Evolutionary conservation across 2,797 vertebrate species (phyloP).

Genomic region (Alcedo quadribrachys): DNA sequence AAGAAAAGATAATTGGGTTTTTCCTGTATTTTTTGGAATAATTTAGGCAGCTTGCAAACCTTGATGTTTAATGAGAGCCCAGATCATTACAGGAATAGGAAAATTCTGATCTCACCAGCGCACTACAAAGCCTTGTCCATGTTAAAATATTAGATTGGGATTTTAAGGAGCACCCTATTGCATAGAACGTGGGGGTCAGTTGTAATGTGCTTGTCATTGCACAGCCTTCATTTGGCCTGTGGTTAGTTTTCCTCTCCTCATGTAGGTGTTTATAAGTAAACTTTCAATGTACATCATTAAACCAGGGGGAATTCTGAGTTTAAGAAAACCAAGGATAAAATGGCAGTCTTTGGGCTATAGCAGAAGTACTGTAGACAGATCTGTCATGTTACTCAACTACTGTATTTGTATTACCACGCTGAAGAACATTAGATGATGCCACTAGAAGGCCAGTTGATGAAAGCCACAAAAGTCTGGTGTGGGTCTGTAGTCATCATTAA

Average conservation of each 20-base stretch:
- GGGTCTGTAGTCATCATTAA: neutral
- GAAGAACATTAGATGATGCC: neutral
- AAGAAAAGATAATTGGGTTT: neutral
- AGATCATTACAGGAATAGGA: neutral
- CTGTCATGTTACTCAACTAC: neutral
- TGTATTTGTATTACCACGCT: neutral
- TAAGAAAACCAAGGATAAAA: neutral
- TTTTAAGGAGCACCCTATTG: neutral
- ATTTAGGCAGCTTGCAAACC: neutral
- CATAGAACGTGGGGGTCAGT: neutral
- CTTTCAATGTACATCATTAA: neutral
- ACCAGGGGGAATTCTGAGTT: neutral
- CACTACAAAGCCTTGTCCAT: neutral
- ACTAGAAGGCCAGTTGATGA: neutral
- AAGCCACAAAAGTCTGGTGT: neutral
- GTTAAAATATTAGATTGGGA: neutral
- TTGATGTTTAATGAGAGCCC: neutral
- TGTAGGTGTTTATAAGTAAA: neutral
- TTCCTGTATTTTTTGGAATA: neutral
- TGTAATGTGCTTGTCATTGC: neutral
- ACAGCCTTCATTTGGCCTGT: neutral
- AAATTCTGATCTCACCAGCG: neutral
- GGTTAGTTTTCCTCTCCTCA: neutral
- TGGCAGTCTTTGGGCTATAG: neutral
- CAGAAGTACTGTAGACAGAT: neutral